Conservation (phyloP, 1,140 invertebrate species). For the Mizuhopecten yessoensis region DNA sequence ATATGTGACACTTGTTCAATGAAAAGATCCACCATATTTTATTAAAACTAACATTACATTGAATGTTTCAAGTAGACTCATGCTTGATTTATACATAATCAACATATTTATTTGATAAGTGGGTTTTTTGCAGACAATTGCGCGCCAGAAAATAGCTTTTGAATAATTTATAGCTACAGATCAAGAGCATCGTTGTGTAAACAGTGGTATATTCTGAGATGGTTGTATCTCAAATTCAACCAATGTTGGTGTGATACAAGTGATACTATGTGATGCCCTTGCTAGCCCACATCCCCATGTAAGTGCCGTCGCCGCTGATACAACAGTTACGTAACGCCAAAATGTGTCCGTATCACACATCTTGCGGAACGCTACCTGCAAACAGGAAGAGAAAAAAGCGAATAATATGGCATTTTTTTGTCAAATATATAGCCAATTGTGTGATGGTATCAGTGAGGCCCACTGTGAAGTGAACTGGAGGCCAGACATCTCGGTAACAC, state of each 20-base stretch:
- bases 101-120: background rate
- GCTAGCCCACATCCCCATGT: background rate
- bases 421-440: conserved; percentile 12
- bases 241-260: background rate
- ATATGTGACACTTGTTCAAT: too few species aligned
- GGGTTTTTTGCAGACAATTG: conserved; percentile 9
- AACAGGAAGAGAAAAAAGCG: conserved; percentile 25
- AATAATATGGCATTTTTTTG: conserved; percentile 36
- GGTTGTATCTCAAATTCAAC: background rate
- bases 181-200: conserved; percentile 6
- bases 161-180: conserved; percentile 28
- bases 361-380: conserved; percentile 12
- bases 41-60: too few species aligned
- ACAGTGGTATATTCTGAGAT: background rate
- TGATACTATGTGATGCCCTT: background rate
- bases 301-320: background rate
- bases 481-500: conserved; percentile 7
- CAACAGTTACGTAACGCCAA: conserved; percentile 2
- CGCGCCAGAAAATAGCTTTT: conserved; percentile 3
- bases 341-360: conserved; percentile 13
- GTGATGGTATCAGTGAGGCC: background rate
- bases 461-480: background rate
- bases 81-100: background rate
- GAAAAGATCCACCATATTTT: too few species aligned
- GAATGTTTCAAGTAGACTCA: too few species aligned